phyloP scores from a whole-genome alignment of 2,797 vertebrate genomes.

The Linurgus olivaceus region DNA sequence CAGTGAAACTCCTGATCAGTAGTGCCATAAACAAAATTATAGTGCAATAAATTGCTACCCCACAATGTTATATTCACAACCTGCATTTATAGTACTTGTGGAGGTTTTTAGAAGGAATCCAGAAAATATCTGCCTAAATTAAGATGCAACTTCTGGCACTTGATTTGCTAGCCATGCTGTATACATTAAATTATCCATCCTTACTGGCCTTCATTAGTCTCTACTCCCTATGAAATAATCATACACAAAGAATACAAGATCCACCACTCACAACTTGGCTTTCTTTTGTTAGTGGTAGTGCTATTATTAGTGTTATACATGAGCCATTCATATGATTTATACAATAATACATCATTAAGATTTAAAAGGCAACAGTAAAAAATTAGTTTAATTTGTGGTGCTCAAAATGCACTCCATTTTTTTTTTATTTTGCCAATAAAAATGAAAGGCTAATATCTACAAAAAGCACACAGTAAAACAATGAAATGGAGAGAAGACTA shows the following conservation, averaged over 20 bases:
- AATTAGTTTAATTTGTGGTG: neutral
- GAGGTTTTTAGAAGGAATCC: neutral
- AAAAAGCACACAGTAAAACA: neutral
- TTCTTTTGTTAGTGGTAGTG: neutral
- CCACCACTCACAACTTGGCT: neutral
- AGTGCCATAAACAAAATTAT: neutral
- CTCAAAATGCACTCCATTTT: neutral
- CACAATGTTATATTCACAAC: neutral
- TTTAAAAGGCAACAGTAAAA: slow-evolving; percentile 11
- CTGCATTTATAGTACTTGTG: neutral
- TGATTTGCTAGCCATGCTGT: neutral
- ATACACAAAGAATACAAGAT: neutral
- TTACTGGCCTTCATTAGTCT: neutral
- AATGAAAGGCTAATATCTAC: neutral
- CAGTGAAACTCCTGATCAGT: neutral
- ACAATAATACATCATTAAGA: neutral
- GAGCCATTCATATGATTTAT: neutral
- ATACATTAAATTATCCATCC: neutral
- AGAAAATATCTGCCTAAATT: slow-evolving; percentile 7
- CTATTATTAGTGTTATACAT: neutral
- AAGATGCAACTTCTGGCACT: neutral
- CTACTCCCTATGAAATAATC: neutral
- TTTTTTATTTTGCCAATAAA: neutral
- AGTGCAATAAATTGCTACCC: slow-evolving; percentile 5
- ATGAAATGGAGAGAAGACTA: neutral